phyloP scores from a whole-genome alignment of 1,140 invertebrate genomes.

The Scylla paramamosain region DNA sequence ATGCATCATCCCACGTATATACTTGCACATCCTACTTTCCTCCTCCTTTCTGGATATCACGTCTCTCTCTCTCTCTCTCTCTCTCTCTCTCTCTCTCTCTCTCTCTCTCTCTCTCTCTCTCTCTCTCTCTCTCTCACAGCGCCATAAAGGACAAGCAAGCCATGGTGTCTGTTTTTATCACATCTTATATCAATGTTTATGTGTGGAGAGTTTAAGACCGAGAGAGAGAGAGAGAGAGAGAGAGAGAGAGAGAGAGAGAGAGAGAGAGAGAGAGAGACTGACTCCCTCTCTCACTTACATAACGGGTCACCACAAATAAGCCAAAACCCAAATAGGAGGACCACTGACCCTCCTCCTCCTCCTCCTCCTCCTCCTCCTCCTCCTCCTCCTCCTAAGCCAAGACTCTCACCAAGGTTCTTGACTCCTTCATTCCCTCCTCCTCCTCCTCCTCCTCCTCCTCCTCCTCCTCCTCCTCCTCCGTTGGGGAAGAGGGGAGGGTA shows the following conservation, averaged over 20 bases:
- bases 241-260: constrained; percentile 19
- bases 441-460: not conserved
- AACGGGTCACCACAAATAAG: constrained; percentile 13
- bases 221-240: constrained; percentile 4
- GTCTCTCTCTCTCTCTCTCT: constrained; percentile 18
- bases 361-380: not conserved
- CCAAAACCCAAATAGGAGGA: not conserved
- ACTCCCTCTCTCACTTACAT: no score
- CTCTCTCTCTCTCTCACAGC: no score
- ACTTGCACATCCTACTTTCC: not conserved
- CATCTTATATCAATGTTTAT: not conserved
- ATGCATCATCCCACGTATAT: not conserved
- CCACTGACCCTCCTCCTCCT: not conserved
- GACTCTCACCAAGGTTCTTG: not conserved
- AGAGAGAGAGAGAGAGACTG: constrained; percentile 3
- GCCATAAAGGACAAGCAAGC: not conserved
- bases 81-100: no score
- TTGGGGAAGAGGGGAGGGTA: no score
- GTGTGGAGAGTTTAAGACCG: not conserved
- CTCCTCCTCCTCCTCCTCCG: not conserved
- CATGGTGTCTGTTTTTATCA: not conserved
- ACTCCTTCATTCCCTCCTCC: not conserved
- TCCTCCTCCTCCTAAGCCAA: not conserved
- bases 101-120: no score
- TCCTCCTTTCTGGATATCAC: not conserved